Evolutionary conservation across 2,797 vertebrate genomes (phyloP).

Genomic region (Percopsis omiscomaycus): DNA sequence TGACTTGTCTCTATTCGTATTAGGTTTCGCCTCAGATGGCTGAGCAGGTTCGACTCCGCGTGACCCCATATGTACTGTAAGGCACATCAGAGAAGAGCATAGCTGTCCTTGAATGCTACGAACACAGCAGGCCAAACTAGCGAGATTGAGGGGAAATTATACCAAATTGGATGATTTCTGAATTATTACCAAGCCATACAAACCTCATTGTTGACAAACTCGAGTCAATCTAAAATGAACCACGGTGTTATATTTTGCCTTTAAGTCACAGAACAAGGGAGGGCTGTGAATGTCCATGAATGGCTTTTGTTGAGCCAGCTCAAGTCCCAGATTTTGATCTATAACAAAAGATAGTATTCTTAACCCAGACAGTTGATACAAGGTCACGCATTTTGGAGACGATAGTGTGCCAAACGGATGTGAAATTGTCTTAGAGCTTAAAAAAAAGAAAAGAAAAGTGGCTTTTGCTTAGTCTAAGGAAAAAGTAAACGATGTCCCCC

Average conservation of each 20-base stretch:
- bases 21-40: slow-evolving; percentile 18
- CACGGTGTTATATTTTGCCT: neutral
- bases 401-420: neutral
- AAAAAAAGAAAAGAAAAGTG: too few relatives aligned
- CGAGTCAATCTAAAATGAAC: neutral
- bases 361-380: slow-evolving; percentile 3
- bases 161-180: neutral
- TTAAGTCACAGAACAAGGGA: neutral
- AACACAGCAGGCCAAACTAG: neutral
- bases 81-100: slow-evolving; percentile 1
- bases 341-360: slow-evolving; percentile 39
- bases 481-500: too few relatives aligned
- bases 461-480: too few relatives aligned
- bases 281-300: slow-evolving; percentile 8
- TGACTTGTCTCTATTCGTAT: slow-evolving; percentile 6
- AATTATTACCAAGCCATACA: neutral
- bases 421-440: neutral
- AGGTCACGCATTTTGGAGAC: neutral
- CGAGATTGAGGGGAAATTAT: neutral
- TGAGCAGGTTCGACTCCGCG: slow-evolving; percentile 8
- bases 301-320: slow-evolving; percentile 28
- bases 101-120: neutral
- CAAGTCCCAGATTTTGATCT: slow-evolving; percentile 43
- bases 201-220: neutral
- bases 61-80: neutral